Evolutionary conservation across 2,797 vertebrate species (phyloP).

Genomic region (Aulostomus chinensis): DNA sequence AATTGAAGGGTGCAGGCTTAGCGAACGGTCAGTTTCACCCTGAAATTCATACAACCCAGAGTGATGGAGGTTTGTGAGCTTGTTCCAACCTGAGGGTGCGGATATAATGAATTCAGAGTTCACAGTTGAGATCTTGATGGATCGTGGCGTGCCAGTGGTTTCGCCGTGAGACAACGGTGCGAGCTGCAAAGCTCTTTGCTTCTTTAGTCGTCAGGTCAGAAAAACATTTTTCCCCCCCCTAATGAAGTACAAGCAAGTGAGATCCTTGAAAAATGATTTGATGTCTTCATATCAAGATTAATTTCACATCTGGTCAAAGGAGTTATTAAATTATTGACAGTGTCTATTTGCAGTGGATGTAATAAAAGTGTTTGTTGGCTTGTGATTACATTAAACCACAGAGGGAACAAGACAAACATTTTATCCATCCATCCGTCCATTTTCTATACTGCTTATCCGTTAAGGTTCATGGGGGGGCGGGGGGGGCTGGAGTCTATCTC

Average conservation of each 20-base stretch:
- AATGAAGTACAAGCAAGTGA: conserved; percentile 45
- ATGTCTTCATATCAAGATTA: conserved; percentile 66
- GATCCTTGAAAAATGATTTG: conserved; percentile 56
- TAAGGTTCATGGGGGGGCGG: no score
- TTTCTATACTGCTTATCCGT: no score
- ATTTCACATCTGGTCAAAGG: conserved; percentile 68
- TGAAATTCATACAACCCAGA: background rate
- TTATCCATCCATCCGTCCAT: no score
- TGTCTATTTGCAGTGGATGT: conserved; percentile 61
- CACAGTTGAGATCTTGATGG: conserved; percentile 9
- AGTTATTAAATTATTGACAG: conserved; percentile 70
- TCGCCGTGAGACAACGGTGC: background rate
- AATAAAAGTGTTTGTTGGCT: conserved; percentile 57
- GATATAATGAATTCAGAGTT: conserved; percentile 9
- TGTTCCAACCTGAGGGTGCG: conserved; percentile 2
- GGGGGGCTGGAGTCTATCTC: no score
- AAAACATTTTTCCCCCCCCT: conserved; percentile 28
- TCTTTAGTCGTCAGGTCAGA: conserved; percentile 20
- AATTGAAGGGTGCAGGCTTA: no score
- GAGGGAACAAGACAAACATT: no score
- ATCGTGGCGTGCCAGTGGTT: background rate
- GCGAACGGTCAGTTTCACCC: background rate
- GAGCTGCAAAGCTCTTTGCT: conserved; percentile 6
- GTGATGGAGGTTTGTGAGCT: background rate
- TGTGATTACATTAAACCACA: conserved; percentile 59